phyloP scores from a whole-genome alignment of 2,113 vertebrate species.

The Clarias macrocephalus region DNA sequence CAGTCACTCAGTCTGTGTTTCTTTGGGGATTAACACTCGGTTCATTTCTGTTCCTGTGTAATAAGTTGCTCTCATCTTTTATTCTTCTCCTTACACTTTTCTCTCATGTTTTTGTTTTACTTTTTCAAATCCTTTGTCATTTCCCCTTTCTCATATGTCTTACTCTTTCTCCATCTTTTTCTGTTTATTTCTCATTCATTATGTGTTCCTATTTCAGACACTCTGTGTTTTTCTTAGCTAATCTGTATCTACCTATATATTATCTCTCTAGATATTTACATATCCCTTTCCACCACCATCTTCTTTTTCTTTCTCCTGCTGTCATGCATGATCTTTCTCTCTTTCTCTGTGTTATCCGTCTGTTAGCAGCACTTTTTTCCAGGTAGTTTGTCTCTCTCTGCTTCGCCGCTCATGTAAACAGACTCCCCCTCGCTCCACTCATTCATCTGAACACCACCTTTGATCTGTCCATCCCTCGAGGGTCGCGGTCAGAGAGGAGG shows the following conservation, averaged over 20 bases:
- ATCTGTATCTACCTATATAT: background rate
- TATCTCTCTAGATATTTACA: background rate
- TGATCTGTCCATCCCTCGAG: slow-evolving; percentile 39
- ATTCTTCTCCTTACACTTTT: background rate
- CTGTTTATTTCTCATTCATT: background rate
- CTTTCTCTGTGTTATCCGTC: slow-evolving; percentile 11
- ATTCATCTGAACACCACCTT: slow-evolving; percentile 33
- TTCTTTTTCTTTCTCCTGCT: background rate
- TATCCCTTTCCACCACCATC: too few species aligned
- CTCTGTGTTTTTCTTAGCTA: background rate
- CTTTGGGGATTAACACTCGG: background rate
- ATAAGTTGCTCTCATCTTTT: background rate
- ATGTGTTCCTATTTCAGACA: background rate
- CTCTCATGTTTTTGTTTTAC: background rate
- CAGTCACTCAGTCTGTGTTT: background rate
- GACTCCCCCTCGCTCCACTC: slow-evolving; percentile 25
- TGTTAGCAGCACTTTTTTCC: background rate
- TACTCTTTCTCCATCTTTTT: background rate
- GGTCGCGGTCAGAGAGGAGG: slow-evolving; percentile 45
- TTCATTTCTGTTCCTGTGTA: background rate
- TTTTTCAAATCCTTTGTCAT: background rate
- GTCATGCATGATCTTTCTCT: background rate
- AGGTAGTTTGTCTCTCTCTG: slow-evolving; percentile 30
- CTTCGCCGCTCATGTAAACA: slow-evolving; percentile 24
- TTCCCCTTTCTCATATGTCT: background rate